These are phyloP conservation scores for Sinopyrophorus schimmeli DNA, from an alignment of 2,888 invertebrate species.

Conservation along the genomic window DNA sequence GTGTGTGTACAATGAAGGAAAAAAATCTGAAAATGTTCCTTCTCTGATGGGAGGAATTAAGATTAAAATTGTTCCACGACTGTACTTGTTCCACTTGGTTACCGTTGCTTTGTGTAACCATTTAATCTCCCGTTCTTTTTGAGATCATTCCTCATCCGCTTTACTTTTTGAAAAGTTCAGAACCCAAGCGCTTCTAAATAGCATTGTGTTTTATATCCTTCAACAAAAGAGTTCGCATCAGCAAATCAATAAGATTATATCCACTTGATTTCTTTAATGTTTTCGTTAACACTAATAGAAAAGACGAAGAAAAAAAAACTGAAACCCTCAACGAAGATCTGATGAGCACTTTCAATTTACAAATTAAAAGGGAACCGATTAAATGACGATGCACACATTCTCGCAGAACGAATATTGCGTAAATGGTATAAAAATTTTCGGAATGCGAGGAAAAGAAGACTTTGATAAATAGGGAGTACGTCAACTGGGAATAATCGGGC, in stretches of 20 bases:
- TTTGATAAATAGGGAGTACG: conserved; percentile 42
- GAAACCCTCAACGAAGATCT: conserved; percentile 2
- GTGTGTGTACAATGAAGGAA: conserved; percentile 5
- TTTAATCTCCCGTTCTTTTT: conserved; percentile 33
- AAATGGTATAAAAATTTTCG: too few relatives aligned
- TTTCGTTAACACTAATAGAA: conserved; percentile 29
- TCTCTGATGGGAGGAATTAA: conserved; percentile 30
- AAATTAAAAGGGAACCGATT: too few relatives aligned
- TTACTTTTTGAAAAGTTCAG: conserved; percentile 31
- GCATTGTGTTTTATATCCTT: conserved; percentile 32
- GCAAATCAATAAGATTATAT: conserved; percentile 32
- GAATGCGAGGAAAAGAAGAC: conserved; percentile 22
- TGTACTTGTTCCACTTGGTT: conserved; percentile 33
- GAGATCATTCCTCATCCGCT: conserved; percentile 33
- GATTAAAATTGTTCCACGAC: conserved; percentile 29
- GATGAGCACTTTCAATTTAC: too few relatives aligned
- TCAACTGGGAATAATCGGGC: conserved; percentile 44
- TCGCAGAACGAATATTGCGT: too few relatives aligned
- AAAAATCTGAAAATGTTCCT: conserved; percentile 24
- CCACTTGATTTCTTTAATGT: conserved; percentile 32
- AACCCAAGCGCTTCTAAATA: conserved; percentile 28
- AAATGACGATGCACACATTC: too few relatives aligned
- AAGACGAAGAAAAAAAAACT: conserved; percentile 4
- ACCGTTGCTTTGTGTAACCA: conserved; percentile 33
- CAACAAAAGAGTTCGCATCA: conserved; percentile 30